Percentiles rank a stretch among this genome's conserved stretches.
Conservation (phyloP, 2,888 invertebrate genomes). For the Trichacis sp. region DNA sequence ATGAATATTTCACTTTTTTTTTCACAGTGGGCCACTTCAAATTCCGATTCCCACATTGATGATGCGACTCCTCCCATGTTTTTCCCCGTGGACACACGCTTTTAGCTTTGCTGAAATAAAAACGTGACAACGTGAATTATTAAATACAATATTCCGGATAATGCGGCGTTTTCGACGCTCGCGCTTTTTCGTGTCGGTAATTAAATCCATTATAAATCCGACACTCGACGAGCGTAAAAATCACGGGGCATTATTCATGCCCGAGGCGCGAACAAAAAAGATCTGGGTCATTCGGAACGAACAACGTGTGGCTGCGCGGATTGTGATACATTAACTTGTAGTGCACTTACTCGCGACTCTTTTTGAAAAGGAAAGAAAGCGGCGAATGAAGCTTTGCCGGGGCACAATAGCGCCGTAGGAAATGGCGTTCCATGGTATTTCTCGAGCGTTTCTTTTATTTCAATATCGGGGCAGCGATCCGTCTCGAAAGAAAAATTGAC, state of each 20-base stretch:
- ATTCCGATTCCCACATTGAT: background rate
- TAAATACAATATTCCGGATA: background rate
- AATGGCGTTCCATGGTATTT: background rate
- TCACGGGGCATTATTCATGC: background rate
- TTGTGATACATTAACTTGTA: slow-evolving; percentile 1
- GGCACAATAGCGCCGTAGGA: background rate
- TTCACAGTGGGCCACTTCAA: too few relatives aligned
- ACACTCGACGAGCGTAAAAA: background rate
- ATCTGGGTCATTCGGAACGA: background rate
- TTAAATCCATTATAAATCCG: background rate
- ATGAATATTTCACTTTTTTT: too few relatives aligned
- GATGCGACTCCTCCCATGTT: too few relatives aligned
- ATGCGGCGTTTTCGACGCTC: background rate
- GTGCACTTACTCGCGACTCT: background rate
- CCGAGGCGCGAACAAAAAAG: background rate
- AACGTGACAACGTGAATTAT: background rate
- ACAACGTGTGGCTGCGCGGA: background rate
- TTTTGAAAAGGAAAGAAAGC: background rate
- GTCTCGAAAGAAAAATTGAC: background rate
- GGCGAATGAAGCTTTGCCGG: slow-evolving; percentile 1
- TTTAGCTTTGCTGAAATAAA: too few relatives aligned
- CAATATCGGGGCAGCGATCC: background rate
- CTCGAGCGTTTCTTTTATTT: background rate
- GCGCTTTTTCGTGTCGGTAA: background rate
- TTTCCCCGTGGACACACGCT: too few relatives aligned